These are phyloP conservation scores for Neogobius melanostomus DNA, from an alignment of 2,113 vertebrate genomes.

Conservation along the genomic window DNA sequence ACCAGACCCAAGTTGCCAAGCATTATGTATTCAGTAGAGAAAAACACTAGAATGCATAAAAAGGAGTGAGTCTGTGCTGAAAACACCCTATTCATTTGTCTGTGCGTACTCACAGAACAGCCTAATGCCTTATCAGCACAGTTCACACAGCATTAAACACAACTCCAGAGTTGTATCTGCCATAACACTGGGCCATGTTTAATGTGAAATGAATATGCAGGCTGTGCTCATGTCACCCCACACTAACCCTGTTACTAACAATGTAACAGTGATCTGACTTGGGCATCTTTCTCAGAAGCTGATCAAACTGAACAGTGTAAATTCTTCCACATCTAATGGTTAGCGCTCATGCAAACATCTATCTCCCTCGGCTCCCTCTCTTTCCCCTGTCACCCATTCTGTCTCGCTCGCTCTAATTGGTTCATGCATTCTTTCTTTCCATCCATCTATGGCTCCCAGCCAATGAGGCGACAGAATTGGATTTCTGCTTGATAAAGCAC, in stretches of 20 bases:
- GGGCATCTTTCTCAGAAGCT: conserved; percentile 8
- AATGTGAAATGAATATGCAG: not conserved
- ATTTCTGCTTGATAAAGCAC: conserved; percentile 74
- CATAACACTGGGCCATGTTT: conserved; percentile 16
- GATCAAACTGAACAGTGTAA: conserved; percentile 37
- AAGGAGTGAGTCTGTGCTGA: not conserved
- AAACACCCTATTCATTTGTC: conserved; percentile 12
- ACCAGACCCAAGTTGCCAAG: not conserved
- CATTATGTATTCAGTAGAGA: not conserved
- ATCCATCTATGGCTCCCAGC: conserved; percentile 64
- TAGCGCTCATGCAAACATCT: conserved; percentile 49
- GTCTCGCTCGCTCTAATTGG: conserved; percentile 67
- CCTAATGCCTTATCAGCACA: conserved; percentile 57
- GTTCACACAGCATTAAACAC: conserved; percentile 65
- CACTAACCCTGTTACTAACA: conserved; percentile 41
- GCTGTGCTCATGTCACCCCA: conserved; percentile 33
- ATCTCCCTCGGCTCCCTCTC: conserved; percentile 32
- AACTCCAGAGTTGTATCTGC: conserved; percentile 25
- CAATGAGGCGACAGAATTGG: conserved; percentile 72
- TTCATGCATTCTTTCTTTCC: conserved; percentile 44
- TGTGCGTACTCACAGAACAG: conserved; percentile 26
- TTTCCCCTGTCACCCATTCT: conserved; percentile 25
- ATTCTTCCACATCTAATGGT: conserved; percentile 48
- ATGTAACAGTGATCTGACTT: conserved; percentile 9
- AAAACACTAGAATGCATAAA: not conserved